Evolutionary conservation across 2,888 invertebrate species (phyloP).

Genomic region (Salpingus planirostris): DNA sequence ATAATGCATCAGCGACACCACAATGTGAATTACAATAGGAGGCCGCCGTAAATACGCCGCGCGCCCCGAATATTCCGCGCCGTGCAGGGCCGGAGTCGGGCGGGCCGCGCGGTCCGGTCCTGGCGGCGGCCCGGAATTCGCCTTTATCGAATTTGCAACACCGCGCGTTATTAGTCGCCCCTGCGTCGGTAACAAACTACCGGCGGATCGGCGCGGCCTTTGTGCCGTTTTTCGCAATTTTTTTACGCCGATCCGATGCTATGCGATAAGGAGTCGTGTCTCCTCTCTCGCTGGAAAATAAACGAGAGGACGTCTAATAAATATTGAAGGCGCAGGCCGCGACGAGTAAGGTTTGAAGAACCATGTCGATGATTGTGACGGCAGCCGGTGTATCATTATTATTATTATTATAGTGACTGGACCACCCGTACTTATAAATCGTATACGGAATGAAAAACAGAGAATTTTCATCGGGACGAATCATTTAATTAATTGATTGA

Average conservation of each 20-base stretch:
- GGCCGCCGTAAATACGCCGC: constrained; percentile 39
- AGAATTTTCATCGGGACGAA: no score
- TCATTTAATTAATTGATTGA: no score
- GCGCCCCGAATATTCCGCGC: constrained; percentile 22
- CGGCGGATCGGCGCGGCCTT: constrained; percentile 19
- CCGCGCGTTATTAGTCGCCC: constrained; percentile 28
- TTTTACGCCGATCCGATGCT: no score
- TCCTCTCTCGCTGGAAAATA: no score
- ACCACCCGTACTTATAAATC: constrained; percentile 34
- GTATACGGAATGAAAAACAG: constrained; percentile 19
- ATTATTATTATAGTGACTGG: no score
- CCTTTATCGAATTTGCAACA: constrained; percentile 26
- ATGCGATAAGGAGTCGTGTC: constrained; percentile 19
- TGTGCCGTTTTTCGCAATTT: constrained; percentile 19
- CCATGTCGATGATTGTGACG: constrained; percentile 39
- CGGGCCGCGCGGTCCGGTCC: no score
- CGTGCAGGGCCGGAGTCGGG: constrained; percentile 13
- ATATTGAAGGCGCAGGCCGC: constrained; percentile 32
- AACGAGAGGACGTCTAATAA: constrained; percentile 28
- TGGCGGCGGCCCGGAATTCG: constrained; percentile 15
- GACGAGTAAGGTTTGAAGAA: constrained; percentile 38
- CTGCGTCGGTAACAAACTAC: constrained; percentile 27
- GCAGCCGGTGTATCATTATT: constrained; percentile 23
- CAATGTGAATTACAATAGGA: constrained; percentile 41
- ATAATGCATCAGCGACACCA: constrained; percentile 40